Conservation (phyloP, 2,113 vertebrate genomes). For the Arenaria interpres region DNA sequence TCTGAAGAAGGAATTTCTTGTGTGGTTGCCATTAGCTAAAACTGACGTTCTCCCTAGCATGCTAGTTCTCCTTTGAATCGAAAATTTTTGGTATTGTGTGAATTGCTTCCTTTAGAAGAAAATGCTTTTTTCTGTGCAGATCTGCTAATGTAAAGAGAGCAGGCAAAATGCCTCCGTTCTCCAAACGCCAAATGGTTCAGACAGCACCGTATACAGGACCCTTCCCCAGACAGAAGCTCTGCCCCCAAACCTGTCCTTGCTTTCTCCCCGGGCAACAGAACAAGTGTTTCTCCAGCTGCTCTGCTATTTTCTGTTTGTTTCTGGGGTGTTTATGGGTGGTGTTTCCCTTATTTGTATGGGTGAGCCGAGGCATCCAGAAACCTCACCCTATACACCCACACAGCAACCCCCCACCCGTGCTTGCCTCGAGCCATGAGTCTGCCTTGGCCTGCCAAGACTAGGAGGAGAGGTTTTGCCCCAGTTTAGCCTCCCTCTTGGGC, state of each 20-base stretch:
- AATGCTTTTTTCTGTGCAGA: background rate
- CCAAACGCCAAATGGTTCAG: background rate
- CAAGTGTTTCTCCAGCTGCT: background rate
- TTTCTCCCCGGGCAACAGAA: background rate
- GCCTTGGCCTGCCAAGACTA: background rate
- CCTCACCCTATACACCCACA: fast-evolving
- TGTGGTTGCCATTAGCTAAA: background rate
- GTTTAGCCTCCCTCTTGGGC: fast-evolving
- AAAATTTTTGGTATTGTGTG: background rate
- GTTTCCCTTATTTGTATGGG: background rate
- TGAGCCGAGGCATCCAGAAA: background rate
- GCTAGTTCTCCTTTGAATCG: background rate
- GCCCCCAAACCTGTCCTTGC: background rate
- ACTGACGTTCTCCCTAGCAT: background rate
- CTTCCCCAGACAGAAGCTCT: background rate
- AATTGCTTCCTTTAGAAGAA: background rate
- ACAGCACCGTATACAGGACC: background rate
- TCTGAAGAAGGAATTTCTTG: background rate
- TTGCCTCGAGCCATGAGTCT: background rate
- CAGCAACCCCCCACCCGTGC: background rate
- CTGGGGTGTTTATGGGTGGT: background rate
- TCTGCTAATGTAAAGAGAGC: background rate
- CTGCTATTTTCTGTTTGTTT: background rate
- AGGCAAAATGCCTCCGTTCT: background rate
- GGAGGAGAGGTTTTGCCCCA: background rate